Conservation (phyloP, 2,888 invertebrate genomes). For the Pollenia labialis region DNA sequence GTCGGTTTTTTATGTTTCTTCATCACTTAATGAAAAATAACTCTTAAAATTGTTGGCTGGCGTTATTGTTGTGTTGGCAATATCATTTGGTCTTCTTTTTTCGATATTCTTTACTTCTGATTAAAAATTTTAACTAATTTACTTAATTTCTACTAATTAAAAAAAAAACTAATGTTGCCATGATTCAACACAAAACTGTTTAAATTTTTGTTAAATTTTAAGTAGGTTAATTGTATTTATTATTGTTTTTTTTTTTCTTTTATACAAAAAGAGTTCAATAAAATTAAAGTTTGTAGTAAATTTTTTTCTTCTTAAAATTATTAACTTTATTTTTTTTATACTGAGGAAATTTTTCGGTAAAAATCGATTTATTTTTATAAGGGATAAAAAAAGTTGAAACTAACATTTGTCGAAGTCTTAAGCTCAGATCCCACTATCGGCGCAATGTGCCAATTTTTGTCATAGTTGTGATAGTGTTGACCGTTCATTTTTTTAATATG, state of each 20-base stretch:
- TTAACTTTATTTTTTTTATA: neutral
- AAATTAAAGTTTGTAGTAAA: conserved; percentile 32
- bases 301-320: neutral
- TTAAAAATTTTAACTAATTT: conserved; percentile 68
- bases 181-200: conserved; percentile 56
- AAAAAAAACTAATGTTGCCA: conserved; percentile 46
- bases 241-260: neutral
- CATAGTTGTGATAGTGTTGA: too few relatives aligned
- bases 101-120: conserved; percentile 33
- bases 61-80: conserved; percentile 27
- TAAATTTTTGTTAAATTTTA: conserved; percentile 32
- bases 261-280: conserved; percentile 43
- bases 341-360: neutral
- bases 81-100: neutral
- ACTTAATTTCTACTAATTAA: conserved; percentile 69
- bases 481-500: too few relatives aligned
- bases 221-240: conserved; percentile 60
- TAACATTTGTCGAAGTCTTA: too few relatives aligned
- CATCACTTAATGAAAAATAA: conserved; percentile 17
- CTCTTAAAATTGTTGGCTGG: conserved; percentile 2
- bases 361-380: neutral
- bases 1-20: conserved; percentile 36
- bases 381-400: neutral
- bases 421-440: too few relatives aligned
- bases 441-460: too few relatives aligned